phyloP scores from a whole-genome alignment of 92 coral and sea anemone genomes.

The Zoanthus sociatus region DNA sequence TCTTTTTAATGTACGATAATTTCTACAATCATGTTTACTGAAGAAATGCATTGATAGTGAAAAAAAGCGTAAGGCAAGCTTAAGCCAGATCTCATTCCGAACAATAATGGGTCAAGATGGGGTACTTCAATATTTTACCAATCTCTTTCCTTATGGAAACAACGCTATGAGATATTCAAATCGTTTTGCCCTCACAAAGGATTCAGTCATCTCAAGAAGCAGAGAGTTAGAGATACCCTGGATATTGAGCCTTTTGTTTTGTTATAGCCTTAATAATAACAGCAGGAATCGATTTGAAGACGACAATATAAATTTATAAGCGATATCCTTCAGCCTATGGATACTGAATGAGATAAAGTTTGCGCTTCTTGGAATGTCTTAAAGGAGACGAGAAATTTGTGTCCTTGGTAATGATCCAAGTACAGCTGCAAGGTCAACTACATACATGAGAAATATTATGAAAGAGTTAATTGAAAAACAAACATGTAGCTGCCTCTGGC shows the following conservation, averaged over 20 bases:
- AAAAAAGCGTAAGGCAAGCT: too few species aligned
- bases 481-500: neutral
- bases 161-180: slow-evolving; percentile 5
- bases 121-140: too few species aligned
- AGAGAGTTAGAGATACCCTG: slow-evolving; percentile 16
- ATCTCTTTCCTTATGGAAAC: too few species aligned
- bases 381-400: neutral
- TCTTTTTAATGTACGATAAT: too few species aligned
- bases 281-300: neutral
- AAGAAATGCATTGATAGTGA: too few species aligned
- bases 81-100: too few species aligned
- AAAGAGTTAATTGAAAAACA: neutral
- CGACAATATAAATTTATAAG: neutral
- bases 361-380: neutral
- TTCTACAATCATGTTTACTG: too few species aligned
- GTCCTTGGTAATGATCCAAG: slow-evolving; percentile 3
- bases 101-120: too few species aligned
- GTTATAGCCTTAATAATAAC: slow-evolving; percentile 3
- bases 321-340: slow-evolving; percentile 12
- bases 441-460: neutral
- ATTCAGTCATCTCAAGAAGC: neutral
- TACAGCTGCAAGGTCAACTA: neutral
- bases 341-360: slow-evolving; percentile 8
- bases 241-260: slow-evolving; percentile 22
- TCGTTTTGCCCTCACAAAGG: slow-evolving; percentile 31